Base-by-base conservation (phyloP, 2,888 invertebrate genomes). In the Heterodera filipjevi region DNA sequence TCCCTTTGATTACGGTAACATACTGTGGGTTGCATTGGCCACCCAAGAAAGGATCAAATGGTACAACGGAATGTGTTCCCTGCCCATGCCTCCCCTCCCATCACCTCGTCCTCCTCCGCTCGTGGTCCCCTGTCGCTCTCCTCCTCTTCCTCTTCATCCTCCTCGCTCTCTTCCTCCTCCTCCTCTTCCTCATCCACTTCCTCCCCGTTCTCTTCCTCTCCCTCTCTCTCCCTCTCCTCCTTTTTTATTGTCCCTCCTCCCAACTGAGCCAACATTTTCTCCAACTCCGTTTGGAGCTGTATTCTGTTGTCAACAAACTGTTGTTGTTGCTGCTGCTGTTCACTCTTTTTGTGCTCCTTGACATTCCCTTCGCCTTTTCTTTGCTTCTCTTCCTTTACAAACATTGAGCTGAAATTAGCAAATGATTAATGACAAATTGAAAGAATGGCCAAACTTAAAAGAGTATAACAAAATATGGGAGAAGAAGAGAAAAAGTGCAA, bases 241-340 rank as follows among this genome's bases (percentile, higher is more conserved):
- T 59, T 2, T 19, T 75, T 53, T 35, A 44, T 32, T 27, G 44
- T 12, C n/a, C 44, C 44, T 75, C 33, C 68, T 12, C 66, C 59
- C 68, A 30, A 75, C n/a, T 75, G 32, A 27, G 66, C 75, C 30
- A 75, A 64, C 75, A 75, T 75, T 64, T 35, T 53, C 30, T 75
- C 75, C 30, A 75, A 75, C 68, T 75, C 75, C 46, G 75, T 32
- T 64, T 75, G 75, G 32, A 75, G 68, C 30, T 32, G 68, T n/a
- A n/a, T n/a, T n/a, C n/a, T n/a, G n/a, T n/a, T n/a, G n/a, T n/a
- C n/a, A n/a, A n/a, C 59, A 59, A 19, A 59, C n/a, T 53, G 53
- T n/a, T 22, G 22, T 22, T 22, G 39, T 39, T 39, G n/a, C 53
- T 16, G 14, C 22, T 53, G 53, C 19, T 19, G n/a, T 27, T 59